phyloP scores from a whole-genome alignment of 2,797 vertebrate species.

The Zenarchopterus dispar region DNA sequence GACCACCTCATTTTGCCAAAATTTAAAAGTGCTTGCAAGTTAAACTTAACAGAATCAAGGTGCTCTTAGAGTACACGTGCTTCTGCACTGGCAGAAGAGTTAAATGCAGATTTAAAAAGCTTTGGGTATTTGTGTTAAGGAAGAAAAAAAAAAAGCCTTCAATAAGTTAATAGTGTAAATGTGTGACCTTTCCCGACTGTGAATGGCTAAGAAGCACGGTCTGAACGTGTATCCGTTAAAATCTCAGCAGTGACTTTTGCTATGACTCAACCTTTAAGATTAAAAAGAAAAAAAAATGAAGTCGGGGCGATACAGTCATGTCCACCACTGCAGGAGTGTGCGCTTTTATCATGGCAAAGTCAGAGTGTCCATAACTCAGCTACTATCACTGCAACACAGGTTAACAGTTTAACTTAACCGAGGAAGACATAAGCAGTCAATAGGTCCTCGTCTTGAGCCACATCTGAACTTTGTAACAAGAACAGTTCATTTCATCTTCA shows the following conservation, averaged over 20 bases:
- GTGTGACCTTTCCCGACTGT: no score
- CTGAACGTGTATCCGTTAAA: background rate
- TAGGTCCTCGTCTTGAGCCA: conserved; percentile 8
- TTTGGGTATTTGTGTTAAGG: background rate
- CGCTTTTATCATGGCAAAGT: conserved; percentile 5
- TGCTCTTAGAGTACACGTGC: conserved; percentile 23
- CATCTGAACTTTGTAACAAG: conserved; percentile 2
- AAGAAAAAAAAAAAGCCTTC: background rate
- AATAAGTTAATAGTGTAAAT: background rate
- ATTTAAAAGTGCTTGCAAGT: conserved; percentile 33
- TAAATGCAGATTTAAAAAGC: background rate
- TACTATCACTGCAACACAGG: conserved; percentile 23
- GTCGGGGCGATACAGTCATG: conserved; percentile 10
- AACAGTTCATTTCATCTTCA: conserved; percentile 4
- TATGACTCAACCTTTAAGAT: conserved; percentile 6
- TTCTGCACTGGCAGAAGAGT: background rate
- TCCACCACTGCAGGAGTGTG: conserved; percentile 2
- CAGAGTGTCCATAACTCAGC: conserved; percentile 16
- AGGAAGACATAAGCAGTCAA: conserved; percentile 10
- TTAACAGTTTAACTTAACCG: background rate
- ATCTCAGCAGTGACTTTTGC: background rate
- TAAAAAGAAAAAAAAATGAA: conserved; percentile 5
- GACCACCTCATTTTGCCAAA: conserved; percentile 11
- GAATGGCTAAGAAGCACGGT: no score
- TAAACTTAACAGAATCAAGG: background rate